phyloP scores from a whole-genome alignment of 2,888 invertebrate species.

The Octonoba sinensis region DNA sequence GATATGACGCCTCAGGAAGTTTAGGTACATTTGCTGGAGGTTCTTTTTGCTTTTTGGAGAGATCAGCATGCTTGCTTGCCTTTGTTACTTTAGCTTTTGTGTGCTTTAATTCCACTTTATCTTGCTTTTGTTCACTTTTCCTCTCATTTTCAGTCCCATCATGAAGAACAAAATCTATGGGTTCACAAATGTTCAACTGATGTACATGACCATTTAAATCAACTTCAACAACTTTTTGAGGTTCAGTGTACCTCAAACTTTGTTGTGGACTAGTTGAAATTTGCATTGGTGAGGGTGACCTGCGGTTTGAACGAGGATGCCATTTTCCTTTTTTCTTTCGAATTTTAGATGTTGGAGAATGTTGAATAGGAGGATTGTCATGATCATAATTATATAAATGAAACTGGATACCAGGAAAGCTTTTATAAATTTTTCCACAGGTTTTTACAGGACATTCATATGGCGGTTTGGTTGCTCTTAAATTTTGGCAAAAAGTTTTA shows the following conservation, averaged over 20 bases:
- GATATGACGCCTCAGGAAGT: conserved; percentile 80
- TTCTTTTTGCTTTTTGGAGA: conserved; percentile 66
- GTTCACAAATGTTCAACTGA: conserved; percentile 75
- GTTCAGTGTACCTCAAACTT: conserved; percentile 85
- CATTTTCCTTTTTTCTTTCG: conserved; percentile 67
- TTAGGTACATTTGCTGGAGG: conserved; percentile 69
- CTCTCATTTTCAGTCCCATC: conserved; percentile 57
- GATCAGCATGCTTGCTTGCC: conserved; percentile 57
- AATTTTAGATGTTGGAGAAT: conserved; percentile 72
- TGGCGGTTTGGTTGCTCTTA: conserved; percentile 85
- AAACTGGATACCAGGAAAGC: conserved; percentile 86
- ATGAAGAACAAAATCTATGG: conserved; percentile 71
- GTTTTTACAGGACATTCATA: conserved; percentile 88
- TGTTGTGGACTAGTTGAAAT: conserved; percentile 74
- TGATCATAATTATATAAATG: conserved; percentile 89
- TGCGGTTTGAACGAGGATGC: conserved; percentile 69
- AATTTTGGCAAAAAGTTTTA: conserved; percentile 85
- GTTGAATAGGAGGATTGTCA: conserved; percentile 76
- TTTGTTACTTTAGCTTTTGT: conserved; percentile 55
- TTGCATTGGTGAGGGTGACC: conserved; percentile 71
- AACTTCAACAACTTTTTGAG: conserved; percentile 87
- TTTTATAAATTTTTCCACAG: conserved; percentile 88
- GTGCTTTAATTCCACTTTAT: conserved; percentile 52
- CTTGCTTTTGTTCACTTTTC: conserved; percentile 54
- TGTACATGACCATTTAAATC: conserved; percentile 86